Percentiles rank a stretch among this genome's conserved stretches.
phyloP scores from a whole-genome alignment of 2,797 vertebrate species.

The Pelobates cultripes region DNA sequence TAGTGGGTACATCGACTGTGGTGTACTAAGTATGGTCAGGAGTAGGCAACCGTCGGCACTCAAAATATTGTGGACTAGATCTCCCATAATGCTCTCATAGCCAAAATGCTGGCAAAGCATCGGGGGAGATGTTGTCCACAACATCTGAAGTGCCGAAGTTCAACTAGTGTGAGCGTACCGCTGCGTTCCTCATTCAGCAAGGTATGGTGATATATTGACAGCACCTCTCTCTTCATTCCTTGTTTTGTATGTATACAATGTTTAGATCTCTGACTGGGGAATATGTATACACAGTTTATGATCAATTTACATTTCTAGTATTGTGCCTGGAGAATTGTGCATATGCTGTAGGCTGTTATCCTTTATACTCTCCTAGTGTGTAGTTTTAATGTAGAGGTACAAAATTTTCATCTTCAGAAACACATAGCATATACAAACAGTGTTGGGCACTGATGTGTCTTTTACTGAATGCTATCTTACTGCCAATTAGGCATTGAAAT shows the following conservation, averaged over 20 bases:
- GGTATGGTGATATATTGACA: no score
- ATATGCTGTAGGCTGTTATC: conserved; percentile 37
- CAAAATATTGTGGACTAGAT: no score
- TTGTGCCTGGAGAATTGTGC: conserved; percentile 38
- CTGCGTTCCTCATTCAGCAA: no score
- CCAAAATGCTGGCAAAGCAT: no score
- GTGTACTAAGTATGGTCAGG: no score
- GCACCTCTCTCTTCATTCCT: conserved; percentile 1
- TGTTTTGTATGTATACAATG: conserved; percentile 26
- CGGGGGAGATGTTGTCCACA: no score
- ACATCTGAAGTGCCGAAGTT: no score
- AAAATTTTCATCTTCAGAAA: conserved; percentile 26
- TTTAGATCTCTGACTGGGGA: conserved; percentile 29
- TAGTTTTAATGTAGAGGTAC: conserved; percentile 20
- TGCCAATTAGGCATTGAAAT: conserved; percentile 47
- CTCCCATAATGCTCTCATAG: no score
- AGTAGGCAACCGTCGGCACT: no score
- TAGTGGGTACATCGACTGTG: no score
- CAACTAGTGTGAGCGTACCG: no score
- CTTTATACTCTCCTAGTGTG: conserved; percentile 26
- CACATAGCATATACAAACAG: conserved; percentile 1
- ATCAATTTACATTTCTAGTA: conserved; percentile 41
- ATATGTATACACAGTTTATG: conserved; percentile 44
- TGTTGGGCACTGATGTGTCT: conserved; percentile 8
- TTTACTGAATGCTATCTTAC: conserved; percentile 29